Evolutionary conservation across 2,113 vertebrate genomes (phyloP), one percentile per base, ranked within the genome.

Genomic region (Acanthisitta chloris): DNA sequence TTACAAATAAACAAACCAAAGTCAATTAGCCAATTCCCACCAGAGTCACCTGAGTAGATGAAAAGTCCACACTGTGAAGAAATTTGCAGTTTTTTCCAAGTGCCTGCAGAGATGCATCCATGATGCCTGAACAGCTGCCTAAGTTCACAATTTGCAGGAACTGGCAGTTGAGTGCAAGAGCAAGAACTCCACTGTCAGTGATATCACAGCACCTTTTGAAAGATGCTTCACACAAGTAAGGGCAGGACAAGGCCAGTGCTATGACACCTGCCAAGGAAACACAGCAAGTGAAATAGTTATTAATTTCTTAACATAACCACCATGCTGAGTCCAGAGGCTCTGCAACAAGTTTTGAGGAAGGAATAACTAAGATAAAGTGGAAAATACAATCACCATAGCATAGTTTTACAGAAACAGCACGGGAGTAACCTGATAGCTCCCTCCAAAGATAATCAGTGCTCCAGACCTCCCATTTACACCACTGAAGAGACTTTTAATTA

Each of bases 11-110:
- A 36, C 12, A 70, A 78, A 54, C 1, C 4, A 4, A 66, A 59
- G 33, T 52, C 67, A 73, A 12, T 6, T 26, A 59, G 15, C 14
- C 45, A 61, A 25, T 1, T 73, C 54, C 8, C n/a, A 66, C 76
- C 8, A 5, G 4, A 90, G 38, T 97, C 97, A 98, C 98, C 97
- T 94, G 97, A 64, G 98, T 98, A 66, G 97, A 97, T 67, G 98
- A 98, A 77, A 98, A 98, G 91, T 98, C 98, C 83, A 98, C 97
- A 34, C 97, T 98, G 59, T 98, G 98, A 83, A 98, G 93, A 92
- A 96, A 97, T 16, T 81, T 92, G 92, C 98, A 98, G 92, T 98
- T 96, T 91, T 98, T 52, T 48, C 98, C 98, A 17, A 98, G 82
- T 6, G 98, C 98, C 48, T 95, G 96, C 83, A 98, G 93, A 74